phyloP scores from a whole-genome alignment of 1,140 invertebrate species.

The Heliothis virescens region DNA sequence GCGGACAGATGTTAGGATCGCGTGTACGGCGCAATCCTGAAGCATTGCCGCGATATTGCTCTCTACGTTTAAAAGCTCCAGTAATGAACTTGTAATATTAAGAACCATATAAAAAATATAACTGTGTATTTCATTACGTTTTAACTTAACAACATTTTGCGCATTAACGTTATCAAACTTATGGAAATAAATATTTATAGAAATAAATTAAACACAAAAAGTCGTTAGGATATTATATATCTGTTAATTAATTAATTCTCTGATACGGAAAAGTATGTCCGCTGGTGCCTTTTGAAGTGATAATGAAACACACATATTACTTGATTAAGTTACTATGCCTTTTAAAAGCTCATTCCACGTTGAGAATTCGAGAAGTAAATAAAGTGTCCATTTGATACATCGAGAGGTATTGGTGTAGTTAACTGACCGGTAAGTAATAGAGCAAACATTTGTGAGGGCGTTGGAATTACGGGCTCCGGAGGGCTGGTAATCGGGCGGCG shows the following conservation, averaged over 20 bases:
- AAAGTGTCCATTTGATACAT: slow-evolving; percentile 65
- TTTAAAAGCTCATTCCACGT: slow-evolving; percentile 72
- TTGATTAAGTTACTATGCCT: slow-evolving; percentile 76
- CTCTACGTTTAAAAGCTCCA: slow-evolving; percentile 39
- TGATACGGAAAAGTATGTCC: slow-evolving; percentile 37
- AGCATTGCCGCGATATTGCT: slow-evolving; percentile 51
- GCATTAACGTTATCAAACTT: slow-evolving; percentile 31
- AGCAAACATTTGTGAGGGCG: slow-evolving; percentile 71
- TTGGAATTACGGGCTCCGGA: slow-evolving; percentile 52
- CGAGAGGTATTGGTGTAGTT: slow-evolving; percentile 58
- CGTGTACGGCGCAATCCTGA: slow-evolving; percentile 65
- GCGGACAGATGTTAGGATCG: slow-evolving; percentile 63
- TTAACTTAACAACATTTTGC: slow-evolving; percentile 6
- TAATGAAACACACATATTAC: slow-evolving; percentile 73
- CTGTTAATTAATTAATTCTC: slow-evolving; percentile 24
- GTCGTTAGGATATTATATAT: slow-evolving; percentile 22
- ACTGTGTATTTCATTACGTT: slow-evolving; percentile 36
- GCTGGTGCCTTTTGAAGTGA: slow-evolving; percentile 59
- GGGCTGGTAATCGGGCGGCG: slow-evolving; percentile 52
- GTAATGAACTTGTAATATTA: slow-evolving; percentile 50
- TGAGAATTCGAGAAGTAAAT: slow-evolving; percentile 69
- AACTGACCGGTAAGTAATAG: slow-evolving; percentile 76
- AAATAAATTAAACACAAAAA: slow-evolving; percentile 33
- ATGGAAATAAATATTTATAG: slow-evolving; percentile 33
- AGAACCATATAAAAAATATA: slow-evolving; percentile 43